phyloP scores from a whole-genome alignment of 2,888 invertebrate genomes.

The Pedicia rivosa region DNA sequence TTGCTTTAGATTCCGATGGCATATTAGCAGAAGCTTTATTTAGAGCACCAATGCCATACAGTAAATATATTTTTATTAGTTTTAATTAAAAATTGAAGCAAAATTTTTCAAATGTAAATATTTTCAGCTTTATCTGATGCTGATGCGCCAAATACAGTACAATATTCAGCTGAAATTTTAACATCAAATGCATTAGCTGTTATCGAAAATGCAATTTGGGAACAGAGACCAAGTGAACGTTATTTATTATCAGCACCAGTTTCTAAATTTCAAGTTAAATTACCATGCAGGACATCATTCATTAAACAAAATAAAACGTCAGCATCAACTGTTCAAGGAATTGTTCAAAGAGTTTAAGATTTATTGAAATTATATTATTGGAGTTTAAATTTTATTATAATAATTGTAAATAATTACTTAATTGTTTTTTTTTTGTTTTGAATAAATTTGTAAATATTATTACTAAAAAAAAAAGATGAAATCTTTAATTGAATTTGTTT shows the following conservation, averaged over 20 bases:
- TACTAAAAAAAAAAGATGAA: background rate
- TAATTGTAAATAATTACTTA: constrained; percentile 3
- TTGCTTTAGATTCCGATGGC: constrained; percentile 57
- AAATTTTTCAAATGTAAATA: background rate
- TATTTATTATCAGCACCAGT: constrained; percentile 25
- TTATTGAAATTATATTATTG: background rate
- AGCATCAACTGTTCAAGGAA: background rate
- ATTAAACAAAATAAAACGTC: constrained; percentile 18
- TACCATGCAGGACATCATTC: constrained; percentile 30
- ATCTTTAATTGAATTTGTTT: too few species aligned
- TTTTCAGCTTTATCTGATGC: constrained; percentile 23
- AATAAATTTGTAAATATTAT: background rate
- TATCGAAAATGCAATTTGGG: constrained; percentile 44
- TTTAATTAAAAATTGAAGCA: background rate
- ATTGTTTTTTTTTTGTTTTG: too few species aligned
- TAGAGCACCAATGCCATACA: constrained; percentile 40
- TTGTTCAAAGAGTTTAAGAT: constrained; percentile 11
- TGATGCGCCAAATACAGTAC: constrained; percentile 45
- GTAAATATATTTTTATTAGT: constrained; percentile 23
- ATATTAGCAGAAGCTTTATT: constrained; percentile 47
- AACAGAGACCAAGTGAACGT: constrained; percentile 36
- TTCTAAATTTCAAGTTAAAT: constrained; percentile 28
- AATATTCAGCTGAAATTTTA: constrained; percentile 45
- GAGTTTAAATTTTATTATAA: background rate
- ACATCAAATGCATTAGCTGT: constrained; percentile 41